Base-by-base conservation (phyloP, 1,140 invertebrate species). In the Hylaeus volcanicus region DNA sequence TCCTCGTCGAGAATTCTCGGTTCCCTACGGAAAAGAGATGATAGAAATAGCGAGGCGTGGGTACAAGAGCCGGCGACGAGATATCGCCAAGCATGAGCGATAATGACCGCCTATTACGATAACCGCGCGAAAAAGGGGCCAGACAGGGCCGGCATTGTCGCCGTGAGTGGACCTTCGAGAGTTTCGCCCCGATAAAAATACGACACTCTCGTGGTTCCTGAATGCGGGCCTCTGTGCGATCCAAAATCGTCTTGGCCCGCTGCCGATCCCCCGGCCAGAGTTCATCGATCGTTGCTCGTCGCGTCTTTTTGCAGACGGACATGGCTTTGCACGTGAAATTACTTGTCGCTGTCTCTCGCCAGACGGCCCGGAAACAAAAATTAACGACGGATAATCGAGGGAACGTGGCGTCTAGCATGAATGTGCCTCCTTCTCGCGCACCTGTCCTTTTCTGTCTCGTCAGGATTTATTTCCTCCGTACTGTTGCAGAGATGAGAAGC, bases 201-300 rank as follows among this genome's bases (percentile, higher is more conserved):
- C 60, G n/a, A 14, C 48, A 1, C 0, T 43, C 45, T 51, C n/a
- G 72, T 65, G 64, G 55, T n/a, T 71, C n/a, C 26, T 85, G 74
- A 85, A 85, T 82, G 60, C 74, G 63, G n/a, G 61, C 58, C 83
- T 72, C 64, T 86, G 86, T 83, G 55, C 75, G 79, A 76, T 79
- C 82, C 77, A 84, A 79, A 86, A 85, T 88, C 83, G 79, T 78
- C 80, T 86, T 88, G 79, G 80, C 76, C 73, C 75, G 63, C 0
- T 78, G 76, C 66, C 76, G 81, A 70, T 86, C 79, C 63, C 75
- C 11, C 61, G 26, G 14, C 39, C 60, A 43, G n/a, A 66, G 78
- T 85, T 53, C 70, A 78, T 53, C 80, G 71, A 85, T 82, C 84
- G 83, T 66, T 12, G 66, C n/a, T 12, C 58, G 3, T 37, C 45